Base-by-base conservation (phyloP, 2,888 invertebrate genomes). In the Argyresthia goedartella region DNA sequence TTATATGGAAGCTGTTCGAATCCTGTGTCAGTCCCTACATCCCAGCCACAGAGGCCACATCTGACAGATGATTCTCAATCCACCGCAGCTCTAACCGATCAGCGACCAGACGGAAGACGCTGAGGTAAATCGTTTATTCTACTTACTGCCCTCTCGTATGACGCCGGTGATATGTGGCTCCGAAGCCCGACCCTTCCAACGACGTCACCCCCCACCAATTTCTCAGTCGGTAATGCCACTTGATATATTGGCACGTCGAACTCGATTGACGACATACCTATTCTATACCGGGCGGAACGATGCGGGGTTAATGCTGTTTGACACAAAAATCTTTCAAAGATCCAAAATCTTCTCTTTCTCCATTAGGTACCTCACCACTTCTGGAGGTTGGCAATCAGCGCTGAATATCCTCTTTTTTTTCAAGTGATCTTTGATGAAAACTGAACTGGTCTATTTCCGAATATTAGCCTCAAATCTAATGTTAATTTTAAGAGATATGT, bases 201-300 rank as follows among this genome's bases (percentile, higher is more conserved):
- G 25, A 33, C 25, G 46, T 46, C 46, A 36, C 36, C 35, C 36
- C 36, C 36, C 16, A 16, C 33, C 67, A 59, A 66, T 69, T 69
- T 67, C 61, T 65, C 69, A 65, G 63, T 59, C 65, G 57, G 62
- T 67, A 67, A 69, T 69, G 58, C 67, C 64, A 57, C 60, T 65
- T 67, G 66, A 67, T 69, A 61, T 67, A 66, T 67, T 60, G 64
- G 56, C 62, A 62, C 60, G 59, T 59, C 60, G 58, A 61, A 62
- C 58, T 61, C 60, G 64, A 65, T 62, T 50, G 50, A 50, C 50
- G 50, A 42, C 25, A 8, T 34, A 50, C 50, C 50, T 50, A 42
- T 41, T 25, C 42, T 13, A 16, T 42, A 42, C 36, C 25, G 47
- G 33, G 14, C 34, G 25, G 25, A 6, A 6, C 25, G 25, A 25